Base-by-base conservation (phyloP, 1,140 invertebrate genomes). In the Teleopsis dalmanni region DNA sequence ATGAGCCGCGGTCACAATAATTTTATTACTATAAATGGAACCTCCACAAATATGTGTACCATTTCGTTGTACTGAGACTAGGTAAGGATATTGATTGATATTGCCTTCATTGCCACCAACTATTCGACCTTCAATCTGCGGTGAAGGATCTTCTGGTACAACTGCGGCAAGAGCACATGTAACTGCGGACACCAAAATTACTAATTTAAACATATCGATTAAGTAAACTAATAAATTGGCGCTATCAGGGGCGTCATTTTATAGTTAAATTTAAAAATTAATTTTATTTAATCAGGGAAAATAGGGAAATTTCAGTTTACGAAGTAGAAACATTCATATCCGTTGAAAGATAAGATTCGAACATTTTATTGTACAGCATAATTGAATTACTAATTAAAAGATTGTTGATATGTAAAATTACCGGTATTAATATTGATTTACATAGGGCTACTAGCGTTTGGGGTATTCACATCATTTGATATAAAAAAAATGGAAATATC, bases 1-100 rank as follows among this genome's bases (percentile, higher is more conserved):
- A 57, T 81, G 78, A 2, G 78, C 79, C 6, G 78, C 78, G 1
- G 78, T 80, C 18, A 81, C 48, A 10, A 80, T 71, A 10, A 76
- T 74, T 4, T 71, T 60, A 10, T 72, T 57, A 3, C 72, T 73
- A 41, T 79, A 75, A 19, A 81, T 62, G 0, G 75, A 75, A 1
- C 77, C 79, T 1, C 78, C 79, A 54, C 78, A 79, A 51, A 77
- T 77, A 55, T 80, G 77, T 38, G 64, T 57, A 3, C 72, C 69
- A 0, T 54, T 61, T 36, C 54, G 66, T 40, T 64, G 53, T 2
- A 81, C 18, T 9, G 75, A 75, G 27, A 72, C 62, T 65, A 73
- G 71, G 54, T 73, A 78, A 34, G 76, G 76, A 35, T 35, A 43
- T 6, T 26, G 25, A 6, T 16, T 13, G 13, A 49, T 49, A 0